Base-by-base conservation (phyloP, 2,113 vertebrate genomes). In the Rallus limicola region DNA sequence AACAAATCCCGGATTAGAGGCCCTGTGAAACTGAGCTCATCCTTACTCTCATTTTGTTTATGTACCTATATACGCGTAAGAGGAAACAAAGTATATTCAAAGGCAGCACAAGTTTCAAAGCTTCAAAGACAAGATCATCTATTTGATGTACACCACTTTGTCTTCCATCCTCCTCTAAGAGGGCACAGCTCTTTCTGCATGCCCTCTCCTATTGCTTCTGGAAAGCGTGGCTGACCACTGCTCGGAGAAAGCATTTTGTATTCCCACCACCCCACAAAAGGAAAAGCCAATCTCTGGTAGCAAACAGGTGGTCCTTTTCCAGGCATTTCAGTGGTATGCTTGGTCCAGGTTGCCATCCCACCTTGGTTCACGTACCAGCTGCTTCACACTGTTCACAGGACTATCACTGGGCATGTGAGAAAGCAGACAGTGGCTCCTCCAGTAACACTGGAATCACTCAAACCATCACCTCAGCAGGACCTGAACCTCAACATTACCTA, bases 1-100 rank as follows among this genome's bases (percentile, higher is more conserved):
- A 91, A 80, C 92, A 95, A 93, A 95, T 93, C 88, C 78, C 80
- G 74, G 78, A 96, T 97, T 95, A 88, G 71, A 88, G 81, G 74
- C 59, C 33, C 68, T 38, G 18, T 74, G 86, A 94, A 96, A 95
- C 62, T 0, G 46, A 96, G 64, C 50, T 92, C 88, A 78, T 53
- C n/a, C 69, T 69, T 74, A 36, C 52, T 53, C 86, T 85, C 48
- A n/a, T 85, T 91, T 92, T 78, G 79, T 72, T 44, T 14, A 48
- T 20, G 19, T 5, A 40, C 16, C 0, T 18, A 38, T 9, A 1
- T 13, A 68, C 77, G 48, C 0, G 4, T 44, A 38, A 80, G 50
- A 93, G 50, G 84, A 92, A 92, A 84, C 2, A 1, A 86, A 83
- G 68, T 13, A 12, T 6, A 83, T 74, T 56, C 80, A 93, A 86